Base-by-base conservation (phyloP, 2,797 vertebrate genomes). In the Brachyrhaphis roseni region DNA sequence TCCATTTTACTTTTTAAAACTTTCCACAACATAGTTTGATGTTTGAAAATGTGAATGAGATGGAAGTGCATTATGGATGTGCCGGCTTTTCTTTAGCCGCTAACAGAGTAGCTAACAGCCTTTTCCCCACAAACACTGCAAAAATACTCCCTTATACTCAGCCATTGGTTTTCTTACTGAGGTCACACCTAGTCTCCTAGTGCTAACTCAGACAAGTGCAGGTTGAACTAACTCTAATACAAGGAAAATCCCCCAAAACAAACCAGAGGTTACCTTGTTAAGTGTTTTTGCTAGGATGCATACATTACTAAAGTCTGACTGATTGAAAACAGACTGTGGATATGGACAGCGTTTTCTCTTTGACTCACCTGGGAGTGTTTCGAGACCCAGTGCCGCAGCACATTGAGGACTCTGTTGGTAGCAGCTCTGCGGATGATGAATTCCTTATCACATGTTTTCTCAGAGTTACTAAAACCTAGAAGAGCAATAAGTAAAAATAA, bases 381-480 rank as follows among this genome's bases (percentile, higher is more conserved):
- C 83, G 97, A 99, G 62, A 99, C 97, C 98, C 98, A 99, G 94
- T 99, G 98, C 10, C 98, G 96, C 85, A 99, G 96, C 77, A 99
- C 98, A 8, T 99, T 99, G 57, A 99, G 96, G 1, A 99, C 98
- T 26, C 98, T 92, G 91, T 99, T 99, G 31, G 98, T 99, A 6
- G 98, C 98, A 0, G 98, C 97, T 88, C 98, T 93, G 43, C 98
- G 97, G 87, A 99, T 99, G 91, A 98, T 97, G 88, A 99, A 98
- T 76, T 99, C 97, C 93, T 99, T 99, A 94, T 99, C 98, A 0
- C 97, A 98, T 6, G 86, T 92, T 89, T 97, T 97, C 86, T 99
- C 98, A 0, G 93, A 94, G 83, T 92, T 97, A 94, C 89, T 96
- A 83, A 97, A 98, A 39, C 96, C 98, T 99, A 43, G 1, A 20